A percentile compares a stretch with the other conserved stretches of the same genome.
Evolutionary conservation across 2,888 invertebrate genomes (phyloP).

Genomic region (Lysandra coridon): DNA sequence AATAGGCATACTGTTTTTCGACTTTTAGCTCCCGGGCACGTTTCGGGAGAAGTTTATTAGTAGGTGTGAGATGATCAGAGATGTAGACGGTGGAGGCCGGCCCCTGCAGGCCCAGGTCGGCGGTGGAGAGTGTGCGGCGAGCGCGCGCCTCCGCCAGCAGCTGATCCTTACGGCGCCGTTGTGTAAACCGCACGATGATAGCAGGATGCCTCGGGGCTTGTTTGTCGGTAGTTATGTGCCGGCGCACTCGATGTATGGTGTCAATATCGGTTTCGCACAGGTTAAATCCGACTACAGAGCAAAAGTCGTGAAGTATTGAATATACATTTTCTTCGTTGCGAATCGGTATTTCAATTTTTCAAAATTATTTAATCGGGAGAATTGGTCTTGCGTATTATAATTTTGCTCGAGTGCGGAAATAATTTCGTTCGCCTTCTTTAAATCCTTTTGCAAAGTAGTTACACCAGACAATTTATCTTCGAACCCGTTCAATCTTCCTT

Average conservation of each 20-base stretch:
- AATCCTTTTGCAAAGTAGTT: too few species aligned
- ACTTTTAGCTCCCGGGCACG: background rate
- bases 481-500: too few species aligned
- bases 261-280: background rate
- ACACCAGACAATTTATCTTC: too few species aligned
- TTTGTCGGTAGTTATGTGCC: background rate
- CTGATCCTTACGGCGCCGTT: background rate
- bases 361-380: slow-evolving; percentile 5
- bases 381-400: background rate
- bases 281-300: background rate
- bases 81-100: background rate
- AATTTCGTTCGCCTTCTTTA: too few species aligned
- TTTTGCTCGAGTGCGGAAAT: background rate
- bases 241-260: background rate
- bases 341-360: background rate
- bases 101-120: background rate
- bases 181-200: background rate
- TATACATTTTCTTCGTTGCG: background rate
- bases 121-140: background rate
- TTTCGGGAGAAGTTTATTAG: background rate
- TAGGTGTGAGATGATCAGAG: background rate
- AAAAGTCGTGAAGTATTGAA: background rate
- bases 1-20: slow-evolving; percentile 12
- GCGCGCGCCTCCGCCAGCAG: slow-evolving; percentile 10
- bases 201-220: background rate